A percentile compares a stretch with the other conserved stretches of the same genome.
Evolutionary conservation across 2,888 invertebrate species (phyloP).

Genomic region (Ceraclea dissimilis): DNA sequence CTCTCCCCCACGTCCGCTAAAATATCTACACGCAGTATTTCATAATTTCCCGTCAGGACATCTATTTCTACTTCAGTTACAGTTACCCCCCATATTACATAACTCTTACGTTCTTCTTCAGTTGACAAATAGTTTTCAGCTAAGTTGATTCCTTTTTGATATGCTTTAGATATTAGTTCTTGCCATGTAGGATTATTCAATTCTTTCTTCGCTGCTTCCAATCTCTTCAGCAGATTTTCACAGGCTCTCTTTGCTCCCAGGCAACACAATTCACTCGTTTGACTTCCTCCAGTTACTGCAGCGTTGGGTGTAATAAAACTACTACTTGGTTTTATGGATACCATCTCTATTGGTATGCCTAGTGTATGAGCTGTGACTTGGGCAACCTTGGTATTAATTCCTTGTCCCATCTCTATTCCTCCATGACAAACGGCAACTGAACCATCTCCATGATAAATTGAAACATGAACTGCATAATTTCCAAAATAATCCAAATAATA

Average conservation of each 20-base stretch:
- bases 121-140: slow-evolving; percentile 45
- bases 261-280: slow-evolving; percentile 63
- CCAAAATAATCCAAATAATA: slow-evolving; percentile 50
- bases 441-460: slow-evolving; percentile 61
- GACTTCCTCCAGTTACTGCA: slow-evolving; percentile 59
- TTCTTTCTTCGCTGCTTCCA: slow-evolving; percentile 38
- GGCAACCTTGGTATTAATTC: slow-evolving; percentile 63
- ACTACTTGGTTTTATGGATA: slow-evolving; percentile 58
- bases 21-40: slow-evolving; percentile 52
- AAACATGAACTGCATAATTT: slow-evolving; percentile 51
- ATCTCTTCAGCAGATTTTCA: slow-evolving; percentile 38
- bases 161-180: slow-evolving; percentile 45
- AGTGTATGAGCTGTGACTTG: slow-evolving; percentile 64
- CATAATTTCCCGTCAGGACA: slow-evolving; percentile 58
- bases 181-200: slow-evolving; percentile 44
- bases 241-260: slow-evolving; percentile 50
- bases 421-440: slow-evolving; percentile 60
- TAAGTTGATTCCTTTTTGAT: slow-evolving; percentile 46
- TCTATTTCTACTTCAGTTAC: slow-evolving; percentile 63
- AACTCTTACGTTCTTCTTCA: slow-evolving; percentile 29
- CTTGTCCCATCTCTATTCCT: slow-evolving; percentile 71
- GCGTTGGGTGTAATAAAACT: slow-evolving; percentile 60
- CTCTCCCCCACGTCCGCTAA: slow-evolving; percentile 61
- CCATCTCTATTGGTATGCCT: slow-evolving; percentile 56
- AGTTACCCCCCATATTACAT: slow-evolving; percentile 54